Evolutionary conservation across 2,888 invertebrate species (phyloP).

Genomic region (Choristoneura rosaceana): DNA sequence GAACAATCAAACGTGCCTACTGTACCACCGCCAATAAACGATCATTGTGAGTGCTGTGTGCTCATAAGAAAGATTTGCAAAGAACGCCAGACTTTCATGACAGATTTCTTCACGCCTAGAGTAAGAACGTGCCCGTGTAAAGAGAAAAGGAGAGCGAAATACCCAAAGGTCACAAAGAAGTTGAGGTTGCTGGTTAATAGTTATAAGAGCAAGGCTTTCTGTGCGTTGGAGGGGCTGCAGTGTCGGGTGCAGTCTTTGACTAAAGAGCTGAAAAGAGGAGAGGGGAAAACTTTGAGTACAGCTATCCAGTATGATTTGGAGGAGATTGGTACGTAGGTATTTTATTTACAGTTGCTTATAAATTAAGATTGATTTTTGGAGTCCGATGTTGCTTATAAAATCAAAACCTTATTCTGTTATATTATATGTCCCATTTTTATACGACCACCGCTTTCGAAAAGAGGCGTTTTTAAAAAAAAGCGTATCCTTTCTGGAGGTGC

Average conservation of each 20-base stretch:
- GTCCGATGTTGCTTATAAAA: neutral
- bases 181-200: slow-evolving; percentile 62
- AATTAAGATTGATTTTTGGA: too few relatives aligned
- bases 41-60: slow-evolving; percentile 71
- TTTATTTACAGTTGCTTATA: neutral
- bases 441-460: too few relatives aligned
- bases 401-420: too few relatives aligned
- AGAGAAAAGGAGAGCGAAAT: slow-evolving; percentile 46
- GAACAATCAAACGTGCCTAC: slow-evolving; percentile 6
- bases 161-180: slow-evolving; percentile 65
- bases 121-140: slow-evolving; percentile 60
- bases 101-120: slow-evolving; percentile 63
- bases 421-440: too few relatives aligned
- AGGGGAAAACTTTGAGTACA: slow-evolving; percentile 1
- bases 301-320: slow-evolving; percentile 47
- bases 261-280: slow-evolving; percentile 6
- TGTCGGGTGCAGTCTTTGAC: slow-evolving; percentile 47
- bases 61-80: slow-evolving; percentile 62
- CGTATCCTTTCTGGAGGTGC: too few relatives aligned
- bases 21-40: neutral
- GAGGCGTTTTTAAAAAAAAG: too few relatives aligned
- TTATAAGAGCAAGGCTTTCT: slow-evolving; percentile 54
- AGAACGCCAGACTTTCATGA: slow-evolving; percentile 61
- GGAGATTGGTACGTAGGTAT: slow-evolving; percentile 63
- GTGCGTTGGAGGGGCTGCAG: slow-evolving; percentile 52